These are phyloP conservation scores for Ephydatia muelleri DNA, from an alignment of 37 sponge, comb jelly and placozoan genomes.

Conservation along the genomic window DNA sequence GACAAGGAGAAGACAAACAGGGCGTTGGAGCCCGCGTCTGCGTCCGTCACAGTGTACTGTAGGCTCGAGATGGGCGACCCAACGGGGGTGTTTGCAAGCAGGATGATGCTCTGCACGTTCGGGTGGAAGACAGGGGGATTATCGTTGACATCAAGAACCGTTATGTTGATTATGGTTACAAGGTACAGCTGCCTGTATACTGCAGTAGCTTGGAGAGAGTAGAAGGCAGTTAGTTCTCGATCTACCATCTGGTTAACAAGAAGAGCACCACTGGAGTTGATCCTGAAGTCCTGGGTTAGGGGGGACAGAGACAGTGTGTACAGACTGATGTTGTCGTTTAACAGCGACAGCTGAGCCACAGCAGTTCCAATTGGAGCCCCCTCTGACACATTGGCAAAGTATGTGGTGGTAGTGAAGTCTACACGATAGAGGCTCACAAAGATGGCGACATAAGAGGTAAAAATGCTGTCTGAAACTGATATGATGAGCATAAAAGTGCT, in stretches of 20 bases:
- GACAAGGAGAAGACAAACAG: conserved; percentile 41
- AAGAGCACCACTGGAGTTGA: conserved; percentile 29
- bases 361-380: conserved; percentile 9
- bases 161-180: conserved; percentile 10
- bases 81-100: conserved; percentile 16
- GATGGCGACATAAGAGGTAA: neutral
- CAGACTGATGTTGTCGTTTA: conserved; percentile 9
- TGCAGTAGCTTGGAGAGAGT: conserved; percentile 7
- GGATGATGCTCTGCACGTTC: neutral
- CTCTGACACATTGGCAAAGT: conserved; percentile 33
- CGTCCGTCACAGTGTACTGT: conserved; percentile 34
- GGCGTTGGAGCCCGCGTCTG: conserved; percentile 47
- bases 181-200: neutral
- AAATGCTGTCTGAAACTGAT: conserved; percentile 44
- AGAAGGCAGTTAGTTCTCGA: conserved; percentile 3
- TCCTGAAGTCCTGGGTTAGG: neutral
- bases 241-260: conserved; percentile 20
- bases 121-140: conserved; percentile 52
- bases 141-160: conserved; percentile 71
- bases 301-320: neutral
- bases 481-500: conserved; percentile 3
- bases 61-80: conserved; percentile 3
- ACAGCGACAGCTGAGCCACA: conserved; percentile 11
- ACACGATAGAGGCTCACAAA: conserved; percentile 20
- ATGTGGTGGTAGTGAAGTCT: conserved; percentile 30